A percentile compares a stretch with the other conserved stretches of the same genome.
phyloP scores from a whole-genome alignment of 2,113 vertebrate species.

The Noturus placidus region DNA sequence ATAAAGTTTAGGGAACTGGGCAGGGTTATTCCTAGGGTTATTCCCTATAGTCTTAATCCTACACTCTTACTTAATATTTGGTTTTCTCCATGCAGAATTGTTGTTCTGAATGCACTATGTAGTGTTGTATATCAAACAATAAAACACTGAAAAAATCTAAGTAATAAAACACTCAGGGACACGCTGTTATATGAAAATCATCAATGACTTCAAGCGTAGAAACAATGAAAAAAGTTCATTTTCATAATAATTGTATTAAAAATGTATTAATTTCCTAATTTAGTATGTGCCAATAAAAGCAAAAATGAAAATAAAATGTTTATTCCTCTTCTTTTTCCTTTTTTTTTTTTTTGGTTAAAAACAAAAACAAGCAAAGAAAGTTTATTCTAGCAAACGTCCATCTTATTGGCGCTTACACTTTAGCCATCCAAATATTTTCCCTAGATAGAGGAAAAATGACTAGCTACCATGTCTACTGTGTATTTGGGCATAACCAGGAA shows the following conservation, averaged over 20 bases:
- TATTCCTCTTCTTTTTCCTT: no score
- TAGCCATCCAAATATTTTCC: background rate
- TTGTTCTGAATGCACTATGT: background rate
- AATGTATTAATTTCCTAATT: no score
- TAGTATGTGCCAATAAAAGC: background rate
- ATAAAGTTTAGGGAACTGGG: no score
- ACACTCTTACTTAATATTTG: background rate
- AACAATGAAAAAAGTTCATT: no score
- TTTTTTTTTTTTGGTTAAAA: no score
- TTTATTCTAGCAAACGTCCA: background rate
- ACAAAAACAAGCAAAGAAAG: no score
- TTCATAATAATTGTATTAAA: no score
- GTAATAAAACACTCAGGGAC: background rate
- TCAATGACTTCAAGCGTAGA: no score
- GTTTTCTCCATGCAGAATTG: background rate
- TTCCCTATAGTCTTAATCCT: no score
- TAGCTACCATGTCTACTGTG: background rate
- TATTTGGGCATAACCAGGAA: background rate
- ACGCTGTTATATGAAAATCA: background rate
- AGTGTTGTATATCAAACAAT: background rate
- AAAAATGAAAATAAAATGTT: background rate
- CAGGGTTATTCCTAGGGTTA: no score
- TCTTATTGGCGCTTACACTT: background rate
- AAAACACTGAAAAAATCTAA: no score
- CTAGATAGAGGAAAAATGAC: background rate